Evolutionary conservation across 2,113 vertebrate species (phyloP), one percentile per base, ranked within the genome.

Genomic region (Setophaga coronata): DNA sequence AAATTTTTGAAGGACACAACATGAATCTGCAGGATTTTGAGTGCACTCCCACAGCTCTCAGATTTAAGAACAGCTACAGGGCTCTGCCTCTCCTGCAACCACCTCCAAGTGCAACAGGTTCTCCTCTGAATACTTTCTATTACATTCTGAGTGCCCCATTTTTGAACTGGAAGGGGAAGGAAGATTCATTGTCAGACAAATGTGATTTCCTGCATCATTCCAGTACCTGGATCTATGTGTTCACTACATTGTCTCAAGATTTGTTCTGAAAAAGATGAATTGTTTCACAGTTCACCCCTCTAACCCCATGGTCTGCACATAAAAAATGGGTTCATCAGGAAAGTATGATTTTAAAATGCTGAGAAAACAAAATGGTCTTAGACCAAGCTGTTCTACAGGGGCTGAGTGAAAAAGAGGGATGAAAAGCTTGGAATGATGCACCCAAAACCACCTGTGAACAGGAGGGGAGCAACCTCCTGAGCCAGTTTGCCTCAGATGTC

Each of bases 41-140:
- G 82, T 7, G 31, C 71, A 20, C 28, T 90, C 85, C 86, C 60
- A 66, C 64, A 64, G 72, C 62, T 92, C 18, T 9, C 10, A 72
- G 77, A 34, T 50, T 43, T 47, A 73, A 83, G 58, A 93, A 33
- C 45, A 77, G 64, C 64, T 73, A 57, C 25, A 65, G 24, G 5
- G 23, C 45, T 93, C 33, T 14, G 25, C 12, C 57, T 73, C 70
- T 45, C 42, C 84, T 70, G 62, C 50, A 95, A 80, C 3, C 69
- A 73, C 69, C 79, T 53, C 62, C 84, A 81, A 88, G 94, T 12
- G 89, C 79, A 92, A 85, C 93, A 97, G 92, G 89, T 78, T 62
- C 69, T 66, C 28, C 92, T 64, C 57, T 48, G 60, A 87, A 73
- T 18, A 29, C 62, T 85, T 91, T 8, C 28, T 51, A 38, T 51